phyloP scores from a whole-genome alignment of 2,888 invertebrate genomes.

The Drosophila neonasuta region DNA sequence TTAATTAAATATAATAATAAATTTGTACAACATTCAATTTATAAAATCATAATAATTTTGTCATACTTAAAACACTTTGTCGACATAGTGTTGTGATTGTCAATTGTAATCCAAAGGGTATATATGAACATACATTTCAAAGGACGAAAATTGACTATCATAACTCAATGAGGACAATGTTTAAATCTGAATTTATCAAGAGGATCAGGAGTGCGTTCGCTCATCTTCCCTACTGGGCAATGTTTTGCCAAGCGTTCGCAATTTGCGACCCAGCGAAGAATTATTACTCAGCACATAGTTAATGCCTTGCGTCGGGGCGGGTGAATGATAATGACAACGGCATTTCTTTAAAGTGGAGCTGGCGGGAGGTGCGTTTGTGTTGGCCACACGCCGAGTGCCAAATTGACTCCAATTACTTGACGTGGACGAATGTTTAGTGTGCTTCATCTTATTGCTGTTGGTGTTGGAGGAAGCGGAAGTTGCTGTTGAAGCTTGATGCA shows the following conservation, averaged over 20 bases:
- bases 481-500: conserved; percentile 10
- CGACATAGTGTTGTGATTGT: conserved; percentile 11
- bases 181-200: not conserved
- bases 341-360: conserved; percentile 8
- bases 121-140: not conserved
- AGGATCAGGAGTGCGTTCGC: conserved; percentile 7
- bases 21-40: conserved; percentile 33
- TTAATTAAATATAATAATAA: conserved; percentile 9
- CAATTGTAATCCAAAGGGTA: not conserved
- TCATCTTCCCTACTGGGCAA: conserved; percentile 20
- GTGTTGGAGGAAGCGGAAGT: conserved; percentile 1
- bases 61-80: not conserved
- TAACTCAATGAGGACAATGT: not conserved
- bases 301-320: not conserved
- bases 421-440: not conserved
- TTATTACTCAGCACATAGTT: not conserved
- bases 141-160: conserved; percentile 19
- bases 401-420: conserved; percentile 3
- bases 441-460: not conserved
- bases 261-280: conserved; percentile 14
- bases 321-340: conserved; percentile 16
- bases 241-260: conserved; percentile 1
- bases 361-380: not conserved
- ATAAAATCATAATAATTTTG: conserved; percentile 21
- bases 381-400: not conserved